Conservation (phyloP, 2,797 vertebrate species). For the Coregonus suidteri region DNA sequence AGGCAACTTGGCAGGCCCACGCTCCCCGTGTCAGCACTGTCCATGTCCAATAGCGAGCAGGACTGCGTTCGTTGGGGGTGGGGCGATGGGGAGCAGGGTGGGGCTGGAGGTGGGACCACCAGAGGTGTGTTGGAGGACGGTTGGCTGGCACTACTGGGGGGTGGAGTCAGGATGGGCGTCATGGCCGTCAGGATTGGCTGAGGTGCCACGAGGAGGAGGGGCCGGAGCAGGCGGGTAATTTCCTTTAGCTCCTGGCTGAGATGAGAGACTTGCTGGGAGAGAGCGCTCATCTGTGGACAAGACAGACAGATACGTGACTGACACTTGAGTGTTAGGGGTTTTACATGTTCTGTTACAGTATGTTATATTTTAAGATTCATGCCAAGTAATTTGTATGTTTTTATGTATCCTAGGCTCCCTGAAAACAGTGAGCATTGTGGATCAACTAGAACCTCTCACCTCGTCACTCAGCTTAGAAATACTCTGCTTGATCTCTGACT, state of each 20-base stretch:
- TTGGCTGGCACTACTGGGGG: constrained; percentile 59
- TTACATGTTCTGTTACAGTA: no score
- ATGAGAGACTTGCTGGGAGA: constrained; percentile 79
- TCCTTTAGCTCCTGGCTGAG: constrained; percentile 82
- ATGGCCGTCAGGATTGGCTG: constrained; percentile 62
- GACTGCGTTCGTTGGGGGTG: constrained; percentile 44
- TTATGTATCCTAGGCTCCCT: background rate
- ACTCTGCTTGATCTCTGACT: constrained; percentile 69
- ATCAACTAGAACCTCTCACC: constrained; percentile 47
- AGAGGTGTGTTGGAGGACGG: constrained; percentile 47
- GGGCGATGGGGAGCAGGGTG: constrained; percentile 26
- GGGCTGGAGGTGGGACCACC: constrained; percentile 21
- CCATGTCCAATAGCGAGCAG: constrained; percentile 75
- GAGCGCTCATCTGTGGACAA: constrained; percentile 73
- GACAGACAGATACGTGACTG: background rate
- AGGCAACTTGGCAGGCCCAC: constrained; percentile 71
- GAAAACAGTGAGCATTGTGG: background rate
- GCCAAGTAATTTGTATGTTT: background rate
- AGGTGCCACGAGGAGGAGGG: constrained; percentile 70
- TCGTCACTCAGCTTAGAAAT: constrained; percentile 67
- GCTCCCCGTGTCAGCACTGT: constrained; percentile 60
- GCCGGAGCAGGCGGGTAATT: constrained; percentile 78
- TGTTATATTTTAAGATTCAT: background rate
- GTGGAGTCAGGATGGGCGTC: constrained; percentile 62
- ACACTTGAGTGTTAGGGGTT: background rate